phyloP scores from a whole-genome alignment of 2,797 vertebrate species.

The Saxicola maurus region DNA sequence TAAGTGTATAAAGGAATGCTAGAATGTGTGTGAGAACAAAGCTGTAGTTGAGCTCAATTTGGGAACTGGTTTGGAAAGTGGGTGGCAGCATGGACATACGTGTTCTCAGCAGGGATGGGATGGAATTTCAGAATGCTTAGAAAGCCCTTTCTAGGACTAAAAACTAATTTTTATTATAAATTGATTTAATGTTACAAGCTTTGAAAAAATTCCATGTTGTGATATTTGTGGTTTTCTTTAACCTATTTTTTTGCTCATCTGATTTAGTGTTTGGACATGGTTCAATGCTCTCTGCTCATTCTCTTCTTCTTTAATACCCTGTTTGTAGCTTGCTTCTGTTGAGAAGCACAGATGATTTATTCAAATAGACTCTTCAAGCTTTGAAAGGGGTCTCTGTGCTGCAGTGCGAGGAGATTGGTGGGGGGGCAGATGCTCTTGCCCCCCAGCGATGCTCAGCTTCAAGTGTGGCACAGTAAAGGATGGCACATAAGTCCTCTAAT shows the following conservation, averaged over 20 bases:
- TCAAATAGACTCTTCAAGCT: constrained; percentile 10
- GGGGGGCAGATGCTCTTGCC: not conserved
- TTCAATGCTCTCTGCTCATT: constrained; percentile 23
- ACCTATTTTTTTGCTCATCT: not conserved
- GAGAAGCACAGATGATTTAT: constrained; percentile 30
- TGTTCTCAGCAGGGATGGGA: not conserved
- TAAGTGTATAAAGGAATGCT: not conserved
- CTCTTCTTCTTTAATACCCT: constrained; percentile 35
- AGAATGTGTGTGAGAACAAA: not conserved
- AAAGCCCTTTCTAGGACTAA: not conserved
- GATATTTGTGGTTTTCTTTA: not conserved
- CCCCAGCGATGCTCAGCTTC: not conserved
- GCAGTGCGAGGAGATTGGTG: not conserved
- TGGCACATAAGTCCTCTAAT: not conserved
- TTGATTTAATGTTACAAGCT: not conserved
- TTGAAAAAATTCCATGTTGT: not conserved
- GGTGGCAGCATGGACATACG: not conserved
- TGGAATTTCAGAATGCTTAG: not conserved
- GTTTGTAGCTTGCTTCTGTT: constrained; percentile 9
- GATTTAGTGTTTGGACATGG: not conserved
- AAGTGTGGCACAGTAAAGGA: not conserved
- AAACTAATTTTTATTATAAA: not conserved
- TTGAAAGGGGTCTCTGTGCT: constrained; percentile 37
- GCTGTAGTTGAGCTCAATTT: not conserved
- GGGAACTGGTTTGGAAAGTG: not conserved